Conservation (phyloP, 2,888 invertebrate species). For the Griposia aprilina region DNA sequence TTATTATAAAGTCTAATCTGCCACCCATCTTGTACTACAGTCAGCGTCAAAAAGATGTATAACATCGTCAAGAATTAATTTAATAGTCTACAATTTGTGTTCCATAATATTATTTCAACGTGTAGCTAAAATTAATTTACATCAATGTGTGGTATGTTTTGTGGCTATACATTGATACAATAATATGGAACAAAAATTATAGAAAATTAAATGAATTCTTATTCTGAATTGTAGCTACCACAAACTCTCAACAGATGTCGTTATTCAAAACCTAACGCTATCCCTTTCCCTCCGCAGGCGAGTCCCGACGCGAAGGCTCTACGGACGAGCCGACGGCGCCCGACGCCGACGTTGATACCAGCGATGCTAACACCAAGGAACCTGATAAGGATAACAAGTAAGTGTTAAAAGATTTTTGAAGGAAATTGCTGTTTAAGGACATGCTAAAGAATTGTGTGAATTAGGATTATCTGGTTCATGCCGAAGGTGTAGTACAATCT, state of each 20-base stretch:
- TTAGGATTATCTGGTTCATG: neutral
- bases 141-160: too few relatives aligned
- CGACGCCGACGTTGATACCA: slow-evolving; percentile 81
- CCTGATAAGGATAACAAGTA: slow-evolving; percentile 83
- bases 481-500: neutral
- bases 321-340: slow-evolving; percentile 85
- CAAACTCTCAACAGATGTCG: slow-evolving; percentile 8
- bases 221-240: neutral
- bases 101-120: too few relatives aligned
- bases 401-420: slow-evolving; percentile 32
- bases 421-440: neutral
- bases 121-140: too few relatives aligned
- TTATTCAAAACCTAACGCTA: slow-evolving; percentile 27
- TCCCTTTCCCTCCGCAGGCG: slow-evolving; percentile 73
- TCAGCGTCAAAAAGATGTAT: too few relatives aligned
- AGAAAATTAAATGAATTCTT: too few relatives aligned
- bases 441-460: too few relatives aligned
- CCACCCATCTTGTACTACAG: too few relatives aligned
- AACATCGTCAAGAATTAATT: too few relatives aligned
- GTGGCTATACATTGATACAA: too few relatives aligned
- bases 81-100: too few relatives aligned
- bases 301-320: slow-evolving; percentile 85
- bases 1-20: neutral
- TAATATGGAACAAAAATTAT: too few relatives aligned
- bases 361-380: slow-evolving; percentile 82